Percentiles rank a stretch among this genome's conserved stretches.
Conservation (phyloP, 1,140 invertebrate genomes). For the Drosophila murphyi region DNA sequence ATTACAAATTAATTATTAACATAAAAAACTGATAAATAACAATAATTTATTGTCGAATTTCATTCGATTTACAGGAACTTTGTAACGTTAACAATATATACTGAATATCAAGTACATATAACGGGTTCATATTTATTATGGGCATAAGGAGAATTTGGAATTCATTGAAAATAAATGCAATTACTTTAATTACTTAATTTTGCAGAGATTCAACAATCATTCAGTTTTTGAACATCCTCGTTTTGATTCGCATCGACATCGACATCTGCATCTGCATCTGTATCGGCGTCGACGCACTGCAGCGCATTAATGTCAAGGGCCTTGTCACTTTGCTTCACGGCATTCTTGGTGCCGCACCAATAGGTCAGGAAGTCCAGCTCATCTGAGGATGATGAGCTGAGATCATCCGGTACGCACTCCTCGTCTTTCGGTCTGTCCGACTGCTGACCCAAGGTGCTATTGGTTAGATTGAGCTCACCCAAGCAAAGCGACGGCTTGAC, state of each 20-base stretch:
- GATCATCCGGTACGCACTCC: conserved; percentile 2
- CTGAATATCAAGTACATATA: too few species aligned
- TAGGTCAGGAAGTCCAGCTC: conserved; percentile 54
- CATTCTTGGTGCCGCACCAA: conserved; percentile 28
- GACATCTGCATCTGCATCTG: not conserved
- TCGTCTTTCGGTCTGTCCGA: not conserved
- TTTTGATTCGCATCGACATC: not conserved
- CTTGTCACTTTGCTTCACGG: not conserved
- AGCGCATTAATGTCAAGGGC: not conserved
- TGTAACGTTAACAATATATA: too few species aligned
- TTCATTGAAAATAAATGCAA: not conserved
- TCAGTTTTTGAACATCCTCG: not conserved
- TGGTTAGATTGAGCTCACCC: not conserved
- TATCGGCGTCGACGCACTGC: not conserved
- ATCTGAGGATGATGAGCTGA: conserved; percentile 27
- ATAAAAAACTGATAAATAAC: too few species aligned
- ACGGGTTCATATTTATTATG: not conserved
- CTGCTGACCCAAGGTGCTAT: not conserved
- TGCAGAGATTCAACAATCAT: not conserved
- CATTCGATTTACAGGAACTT: too few species aligned
- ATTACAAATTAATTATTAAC: too few species aligned
- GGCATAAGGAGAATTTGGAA: not conserved
- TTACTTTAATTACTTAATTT: not conserved
- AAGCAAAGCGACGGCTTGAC: conserved; percentile 13
- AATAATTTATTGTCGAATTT: too few species aligned